Conservation (phyloP, 2,888 invertebrate species). For the Ochropacha duplaris region DNA sequence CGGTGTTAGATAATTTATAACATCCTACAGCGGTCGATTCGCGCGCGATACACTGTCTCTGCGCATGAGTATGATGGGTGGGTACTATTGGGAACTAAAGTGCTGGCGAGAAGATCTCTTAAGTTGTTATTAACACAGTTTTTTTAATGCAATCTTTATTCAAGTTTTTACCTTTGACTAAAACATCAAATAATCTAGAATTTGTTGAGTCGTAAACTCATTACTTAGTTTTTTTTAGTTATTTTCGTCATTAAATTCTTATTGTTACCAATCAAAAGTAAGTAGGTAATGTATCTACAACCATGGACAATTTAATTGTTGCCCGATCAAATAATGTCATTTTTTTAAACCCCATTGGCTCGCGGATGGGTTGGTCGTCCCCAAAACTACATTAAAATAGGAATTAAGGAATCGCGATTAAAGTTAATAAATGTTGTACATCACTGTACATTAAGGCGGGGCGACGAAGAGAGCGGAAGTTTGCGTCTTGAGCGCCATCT, state of each 20-base stretch:
- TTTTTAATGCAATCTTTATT: too few species aligned
- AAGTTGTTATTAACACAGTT: too few species aligned
- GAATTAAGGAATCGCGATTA: too few species aligned
- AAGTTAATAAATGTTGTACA: slow-evolving; percentile 7
- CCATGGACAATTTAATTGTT: background rate
- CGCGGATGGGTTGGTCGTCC: too few species aligned
- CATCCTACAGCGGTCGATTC: slow-evolving; percentile 72
- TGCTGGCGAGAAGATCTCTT: slow-evolving; percentile 8
- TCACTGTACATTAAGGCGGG: slow-evolving; percentile 31
- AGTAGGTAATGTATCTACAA: background rate
- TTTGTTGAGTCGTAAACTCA: background rate
- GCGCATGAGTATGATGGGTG: slow-evolving; percentile 17
- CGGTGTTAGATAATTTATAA: slow-evolving; percentile 81
- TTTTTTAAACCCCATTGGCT: too few species aligned
- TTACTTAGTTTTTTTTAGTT: background rate
- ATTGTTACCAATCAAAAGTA: background rate
- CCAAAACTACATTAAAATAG: too few species aligned
- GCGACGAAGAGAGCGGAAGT: slow-evolving; percentile 62
- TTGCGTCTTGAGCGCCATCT: slow-evolving; percentile 73
- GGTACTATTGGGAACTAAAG: slow-evolving; percentile 35
- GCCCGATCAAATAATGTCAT: too few species aligned
- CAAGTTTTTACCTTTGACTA: too few species aligned
- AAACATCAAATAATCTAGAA: too few species aligned
- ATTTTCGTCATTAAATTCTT: slow-evolving; percentile 2
- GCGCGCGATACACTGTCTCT: slow-evolving; percentile 45